Conservation (phyloP, 1,140 invertebrate species). For the Macrotrachela quadricornifera region DNA sequence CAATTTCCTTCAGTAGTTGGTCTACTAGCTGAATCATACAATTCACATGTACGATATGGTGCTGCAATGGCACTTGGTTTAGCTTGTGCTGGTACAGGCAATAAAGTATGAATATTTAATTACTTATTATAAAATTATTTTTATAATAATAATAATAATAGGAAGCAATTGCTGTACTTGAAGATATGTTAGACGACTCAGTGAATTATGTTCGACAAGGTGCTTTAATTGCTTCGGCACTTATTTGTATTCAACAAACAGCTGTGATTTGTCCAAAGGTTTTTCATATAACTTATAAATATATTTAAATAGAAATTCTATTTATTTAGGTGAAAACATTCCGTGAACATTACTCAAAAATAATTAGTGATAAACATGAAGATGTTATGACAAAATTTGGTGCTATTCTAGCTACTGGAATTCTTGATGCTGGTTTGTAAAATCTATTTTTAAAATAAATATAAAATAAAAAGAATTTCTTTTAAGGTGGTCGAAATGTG, state of each 20-base stretch:
- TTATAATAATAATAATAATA: too few species aligned
- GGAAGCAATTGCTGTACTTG: constrained; percentile 85
- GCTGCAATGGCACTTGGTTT: constrained; percentile 96
- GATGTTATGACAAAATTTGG: constrained; percentile 99
- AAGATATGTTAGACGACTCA: constrained; percentile 94
- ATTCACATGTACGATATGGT: constrained; percentile 93
- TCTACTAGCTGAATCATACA: constrained; percentile 87
- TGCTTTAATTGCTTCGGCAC: constrained; percentile 73
- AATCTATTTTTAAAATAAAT: too few species aligned
- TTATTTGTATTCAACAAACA: constrained; percentile 94
- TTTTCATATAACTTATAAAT: too few species aligned
- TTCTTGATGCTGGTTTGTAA: constrained; percentile 46
- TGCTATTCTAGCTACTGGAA: constrained; percentile 86
- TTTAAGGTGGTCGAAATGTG: constrained; percentile 87
- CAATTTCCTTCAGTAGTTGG: constrained; percentile 90
- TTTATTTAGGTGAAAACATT: constrained; percentile 14
- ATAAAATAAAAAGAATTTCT: too few species aligned
- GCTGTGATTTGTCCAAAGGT: constrained; percentile 77
- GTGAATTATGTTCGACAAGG: constrained; percentile 97
- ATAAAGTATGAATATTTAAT: too few species aligned
- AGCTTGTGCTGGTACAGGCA: constrained; percentile 84
- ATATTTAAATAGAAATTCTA: too few species aligned
- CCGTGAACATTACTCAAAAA: constrained; percentile 22
- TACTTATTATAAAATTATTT: too few species aligned
- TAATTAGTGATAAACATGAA: constrained; percentile 93